These are phyloP conservation scores for Cottoperca gobio DNA, from an alignment of 2,797 vertebrate genomes.

Conservation along the genomic window DNA sequence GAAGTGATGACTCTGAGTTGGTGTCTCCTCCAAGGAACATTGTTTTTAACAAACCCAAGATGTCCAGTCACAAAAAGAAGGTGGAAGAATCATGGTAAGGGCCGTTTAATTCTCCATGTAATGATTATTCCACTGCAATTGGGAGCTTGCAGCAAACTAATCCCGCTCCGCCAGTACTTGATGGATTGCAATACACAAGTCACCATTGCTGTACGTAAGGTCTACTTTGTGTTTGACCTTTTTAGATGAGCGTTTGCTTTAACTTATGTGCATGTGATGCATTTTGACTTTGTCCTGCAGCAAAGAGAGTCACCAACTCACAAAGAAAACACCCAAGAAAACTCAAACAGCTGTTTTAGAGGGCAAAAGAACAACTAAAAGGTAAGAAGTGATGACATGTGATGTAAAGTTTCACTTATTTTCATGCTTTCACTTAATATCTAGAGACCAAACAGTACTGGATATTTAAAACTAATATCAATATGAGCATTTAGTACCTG, in stretches of 20 bases:
- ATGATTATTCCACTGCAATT: too few relatives aligned
- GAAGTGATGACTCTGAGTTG: slow-evolving; percentile 19
- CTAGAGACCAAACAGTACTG: not conserved
- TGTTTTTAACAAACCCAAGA: slow-evolving; percentile 33
- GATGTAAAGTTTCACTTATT: not conserved
- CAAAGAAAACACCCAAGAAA: not conserved
- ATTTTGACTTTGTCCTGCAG: slow-evolving; percentile 8
- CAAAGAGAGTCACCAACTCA: slow-evolving; percentile 1
- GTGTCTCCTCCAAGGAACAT: slow-evolving; percentile 52
- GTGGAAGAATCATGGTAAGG: slow-evolving; percentile 28
- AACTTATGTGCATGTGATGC: not conserved
- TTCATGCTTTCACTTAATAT: not conserved
- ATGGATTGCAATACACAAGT: not conserved
- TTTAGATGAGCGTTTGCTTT: not conserved
- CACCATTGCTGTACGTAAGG: not conserved
- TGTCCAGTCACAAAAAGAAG: slow-evolving; percentile 25
- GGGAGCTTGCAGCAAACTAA: too few relatives aligned
- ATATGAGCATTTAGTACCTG: not conserved
- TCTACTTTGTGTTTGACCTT: not conserved
- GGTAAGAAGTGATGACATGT: slow-evolving; percentile 17
- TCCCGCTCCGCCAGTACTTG: not conserved
- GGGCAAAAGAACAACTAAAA: not conserved
- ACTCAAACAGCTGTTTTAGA: not conserved
- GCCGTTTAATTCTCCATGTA: not conserved
- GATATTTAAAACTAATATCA: not conserved